Evolutionary conservation across 2,888 invertebrate species (phyloP).

Genomic region (Mactromeris polynyma): DNA sequence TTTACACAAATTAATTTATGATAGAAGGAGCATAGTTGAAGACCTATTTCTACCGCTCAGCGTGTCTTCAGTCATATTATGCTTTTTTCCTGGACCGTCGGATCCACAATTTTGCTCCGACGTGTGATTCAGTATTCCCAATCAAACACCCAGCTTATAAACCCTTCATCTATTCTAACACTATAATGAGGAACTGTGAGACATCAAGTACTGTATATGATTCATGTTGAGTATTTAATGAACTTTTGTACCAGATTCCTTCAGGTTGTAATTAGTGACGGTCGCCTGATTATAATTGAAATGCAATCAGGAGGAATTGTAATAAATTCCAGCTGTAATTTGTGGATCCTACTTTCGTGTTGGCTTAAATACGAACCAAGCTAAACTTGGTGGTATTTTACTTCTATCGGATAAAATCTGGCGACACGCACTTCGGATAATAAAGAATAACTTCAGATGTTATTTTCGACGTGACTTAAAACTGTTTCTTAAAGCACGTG

Average conservation of each 20-base stretch:
- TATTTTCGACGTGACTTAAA: too few relatives aligned
- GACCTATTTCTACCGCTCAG: too few relatives aligned
- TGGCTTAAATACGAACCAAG: neutral
- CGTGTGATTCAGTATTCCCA: neutral
- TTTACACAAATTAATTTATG: too few relatives aligned
- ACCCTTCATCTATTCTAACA: neutral
- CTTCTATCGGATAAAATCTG: too few relatives aligned
- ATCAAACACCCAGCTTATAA: neutral
- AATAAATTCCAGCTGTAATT: constrained; percentile 1
- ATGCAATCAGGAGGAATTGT: neutral
- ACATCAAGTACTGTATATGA: neutral
- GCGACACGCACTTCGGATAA: too few relatives aligned
- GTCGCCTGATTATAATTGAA: neutral
- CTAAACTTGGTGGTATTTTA: too few relatives aligned
- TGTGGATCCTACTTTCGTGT: neutral
- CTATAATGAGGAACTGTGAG: neutral
- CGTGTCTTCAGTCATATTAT: too few relatives aligned
- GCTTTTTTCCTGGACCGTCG: neutral
- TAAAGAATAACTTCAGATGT: too few relatives aligned
- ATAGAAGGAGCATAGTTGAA: too few relatives aligned
- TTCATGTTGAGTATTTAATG: constrained; percentile 1
- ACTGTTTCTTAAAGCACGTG: too few relatives aligned
- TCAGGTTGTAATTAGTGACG: constrained; percentile 13
- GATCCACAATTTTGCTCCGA: neutral
- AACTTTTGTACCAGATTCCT: constrained; percentile 1